Evolutionary conservation across 2,888 invertebrate species (phyloP).

Genomic region (Eupeodes luniger): DNA sequence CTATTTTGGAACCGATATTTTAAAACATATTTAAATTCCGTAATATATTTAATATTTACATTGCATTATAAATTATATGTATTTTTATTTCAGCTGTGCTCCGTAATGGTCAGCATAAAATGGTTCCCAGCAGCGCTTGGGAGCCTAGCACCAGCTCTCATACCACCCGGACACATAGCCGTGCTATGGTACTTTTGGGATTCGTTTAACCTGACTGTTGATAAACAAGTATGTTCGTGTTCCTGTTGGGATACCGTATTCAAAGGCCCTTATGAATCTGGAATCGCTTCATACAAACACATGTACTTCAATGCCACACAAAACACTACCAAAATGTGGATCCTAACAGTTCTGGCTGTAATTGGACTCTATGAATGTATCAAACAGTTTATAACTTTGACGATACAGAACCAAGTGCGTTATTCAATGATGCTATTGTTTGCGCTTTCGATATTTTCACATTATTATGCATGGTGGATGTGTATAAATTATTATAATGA

Average conservation of each 20-base stretch:
- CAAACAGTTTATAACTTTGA: constrained; percentile 85
- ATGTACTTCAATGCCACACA: constrained; percentile 89
- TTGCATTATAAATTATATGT: neutral
- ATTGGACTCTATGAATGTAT: constrained; percentile 87
- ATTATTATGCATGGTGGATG: constrained; percentile 90
- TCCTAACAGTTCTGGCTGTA: constrained; percentile 86
- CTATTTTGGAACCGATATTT: no score
- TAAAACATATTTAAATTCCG: no score
- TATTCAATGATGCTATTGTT: constrained; percentile 87
- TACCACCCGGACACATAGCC: constrained; percentile 87
- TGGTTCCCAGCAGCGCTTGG: constrained; percentile 84
- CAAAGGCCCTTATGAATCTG: constrained; percentile 89
- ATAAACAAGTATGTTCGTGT: constrained; percentile 88
- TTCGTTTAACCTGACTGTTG: constrained; percentile 87
- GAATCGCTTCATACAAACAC: constrained; percentile 89
- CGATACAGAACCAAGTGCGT: constrained; percentile 85
- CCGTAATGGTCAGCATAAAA: constrained; percentile 81
- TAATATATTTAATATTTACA: no score
- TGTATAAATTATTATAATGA: constrained; percentile 90
- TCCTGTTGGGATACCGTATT: constrained; percentile 92
- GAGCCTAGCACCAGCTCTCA: constrained; percentile 84
- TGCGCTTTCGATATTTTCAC: constrained; percentile 87
- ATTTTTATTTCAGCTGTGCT: neutral
- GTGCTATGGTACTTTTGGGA: constrained; percentile 88
- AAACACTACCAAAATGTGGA: constrained; percentile 88